Evolutionary conservation across 2,113 vertebrate species (phyloP).

Genomic region (Macaca nemestrina): DNA sequence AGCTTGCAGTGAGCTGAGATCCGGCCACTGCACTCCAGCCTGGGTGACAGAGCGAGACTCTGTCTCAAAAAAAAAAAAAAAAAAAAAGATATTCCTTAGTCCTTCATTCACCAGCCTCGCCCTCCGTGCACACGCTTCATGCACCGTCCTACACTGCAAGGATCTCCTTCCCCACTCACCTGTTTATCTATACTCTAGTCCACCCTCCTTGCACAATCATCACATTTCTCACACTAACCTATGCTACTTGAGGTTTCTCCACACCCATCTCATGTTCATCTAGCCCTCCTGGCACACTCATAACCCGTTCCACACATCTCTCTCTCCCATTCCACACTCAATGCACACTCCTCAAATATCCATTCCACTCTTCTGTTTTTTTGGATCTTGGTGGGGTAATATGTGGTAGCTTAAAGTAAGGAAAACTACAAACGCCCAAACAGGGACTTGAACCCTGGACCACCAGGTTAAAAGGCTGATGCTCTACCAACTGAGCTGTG

Average conservation of each 20-base stretch:
- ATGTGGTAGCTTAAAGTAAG: too few relatives aligned
- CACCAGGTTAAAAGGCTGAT: too few relatives aligned
- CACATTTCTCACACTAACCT: background rate
- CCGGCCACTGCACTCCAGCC: too few relatives aligned
- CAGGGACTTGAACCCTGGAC: too few relatives aligned
- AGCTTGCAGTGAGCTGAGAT: too few relatives aligned
- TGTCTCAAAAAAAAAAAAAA: too few relatives aligned
- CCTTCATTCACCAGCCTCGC: background rate
- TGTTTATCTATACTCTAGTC: background rate
- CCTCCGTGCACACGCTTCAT: fast-evolving
- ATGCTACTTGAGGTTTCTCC: background rate
- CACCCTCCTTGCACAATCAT: background rate
- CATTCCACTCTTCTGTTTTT: too few relatives aligned
- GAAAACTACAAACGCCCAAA: too few relatives aligned
- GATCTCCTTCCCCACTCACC: background rate
- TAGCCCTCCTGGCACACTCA: background rate
- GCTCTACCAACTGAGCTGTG: too few relatives aligned
- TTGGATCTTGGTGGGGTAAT: too few relatives aligned
- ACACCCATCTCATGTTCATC: background rate
- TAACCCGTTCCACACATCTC: background rate
- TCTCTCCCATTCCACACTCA: background rate
- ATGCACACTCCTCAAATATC: background rate
- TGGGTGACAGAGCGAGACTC: too few relatives aligned
- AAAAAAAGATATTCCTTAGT: background rate
- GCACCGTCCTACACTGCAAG: fast-evolving